These are phyloP conservation scores for Phalacrocorax carbo DNA, from an alignment of 2,113 vertebrate genomes.

Conservation along the genomic window DNA sequence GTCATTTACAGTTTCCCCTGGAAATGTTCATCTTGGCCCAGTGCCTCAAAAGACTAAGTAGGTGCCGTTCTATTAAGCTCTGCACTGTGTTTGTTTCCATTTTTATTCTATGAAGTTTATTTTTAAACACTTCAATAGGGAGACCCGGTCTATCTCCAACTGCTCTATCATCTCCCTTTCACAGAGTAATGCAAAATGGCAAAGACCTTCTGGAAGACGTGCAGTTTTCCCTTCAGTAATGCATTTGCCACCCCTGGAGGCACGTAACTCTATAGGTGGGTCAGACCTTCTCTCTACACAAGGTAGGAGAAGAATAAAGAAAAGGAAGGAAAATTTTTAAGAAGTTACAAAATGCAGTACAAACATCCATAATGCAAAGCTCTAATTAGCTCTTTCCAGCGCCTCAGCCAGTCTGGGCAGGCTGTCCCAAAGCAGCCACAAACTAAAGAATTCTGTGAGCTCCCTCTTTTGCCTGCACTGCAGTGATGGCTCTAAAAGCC, in stretches of 20 bases:
- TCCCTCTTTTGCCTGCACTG: not conserved
- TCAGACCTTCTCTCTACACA: not conserved
- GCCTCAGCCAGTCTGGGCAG: not conserved
- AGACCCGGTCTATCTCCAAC: not conserved
- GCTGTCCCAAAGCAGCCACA: not conserved
- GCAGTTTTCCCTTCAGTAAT: not conserved
- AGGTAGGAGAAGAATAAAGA: not conserved
- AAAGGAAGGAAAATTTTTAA: not conserved
- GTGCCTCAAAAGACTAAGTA: not conserved
- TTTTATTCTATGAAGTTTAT: not conserved
- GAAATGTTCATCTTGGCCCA: conserved; percentile 3
- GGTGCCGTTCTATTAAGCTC: not conserved
- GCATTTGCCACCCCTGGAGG: not conserved
- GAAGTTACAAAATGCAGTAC: not conserved
- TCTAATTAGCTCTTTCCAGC: not conserved
- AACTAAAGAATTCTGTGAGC: not conserved
- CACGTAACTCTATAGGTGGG: not conserved
- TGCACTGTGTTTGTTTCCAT: not conserved
- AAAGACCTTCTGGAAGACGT: not conserved
- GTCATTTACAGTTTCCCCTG: not conserved
- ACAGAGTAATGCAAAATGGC: not conserved
- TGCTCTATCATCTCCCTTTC: not conserved
- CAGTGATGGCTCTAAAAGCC: not conserved
- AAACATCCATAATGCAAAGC: not conserved
- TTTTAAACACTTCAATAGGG: not conserved